Base-by-base conservation (phyloP, 2,797 vertebrate species). In the Acipenser oxyrinchus region DNA sequence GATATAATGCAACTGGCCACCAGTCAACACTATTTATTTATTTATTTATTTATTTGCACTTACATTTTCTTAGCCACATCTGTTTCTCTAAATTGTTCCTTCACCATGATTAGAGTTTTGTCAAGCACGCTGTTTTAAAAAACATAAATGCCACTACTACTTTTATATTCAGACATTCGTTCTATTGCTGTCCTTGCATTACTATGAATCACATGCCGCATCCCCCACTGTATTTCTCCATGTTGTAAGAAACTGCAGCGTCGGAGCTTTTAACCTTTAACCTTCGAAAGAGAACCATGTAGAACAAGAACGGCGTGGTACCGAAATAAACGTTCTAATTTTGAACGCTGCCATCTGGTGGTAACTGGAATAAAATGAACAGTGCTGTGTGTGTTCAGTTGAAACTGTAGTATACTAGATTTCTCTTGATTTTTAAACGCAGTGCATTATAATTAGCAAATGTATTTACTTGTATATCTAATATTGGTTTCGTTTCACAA, bases 61-160 rank as follows among this genome's bases (percentile, higher is more conserved):
- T 80, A 99, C 95, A 97, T 99, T 81, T 98, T 98, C 75, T 94
- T 95, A 11, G 95, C 96, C 89, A 98, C 96, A 75, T 98, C 96
- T 0, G 94, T 97, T 84, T 99, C 96, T 72, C 96, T 90, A 75
- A 99, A 98, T 83, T 98, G 95, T 59, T 98, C 93, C 83, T 98
- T 99, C 89, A 95, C 95, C 93, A 95, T 96, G 74, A 71, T 77
- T 70, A 10, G 67, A 53, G 68, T 10, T 71, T 62, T 7, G 61
- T 12, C 10, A 6, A 23, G 13, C 62, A 11, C 37, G 68, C 62
- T 11, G 3, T 63, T 6, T 37, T 60, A 23, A 2, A 61, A 4
- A 6, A 50, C 37, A 37, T 37, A 37, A 1, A 37, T 4, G 37
- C 37, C 37, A 37, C 37, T 5, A 37, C 37, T 37, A 37, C 5